Conservation (phyloP, 2,113 vertebrate species). For the Carassius gibelio region DNA sequence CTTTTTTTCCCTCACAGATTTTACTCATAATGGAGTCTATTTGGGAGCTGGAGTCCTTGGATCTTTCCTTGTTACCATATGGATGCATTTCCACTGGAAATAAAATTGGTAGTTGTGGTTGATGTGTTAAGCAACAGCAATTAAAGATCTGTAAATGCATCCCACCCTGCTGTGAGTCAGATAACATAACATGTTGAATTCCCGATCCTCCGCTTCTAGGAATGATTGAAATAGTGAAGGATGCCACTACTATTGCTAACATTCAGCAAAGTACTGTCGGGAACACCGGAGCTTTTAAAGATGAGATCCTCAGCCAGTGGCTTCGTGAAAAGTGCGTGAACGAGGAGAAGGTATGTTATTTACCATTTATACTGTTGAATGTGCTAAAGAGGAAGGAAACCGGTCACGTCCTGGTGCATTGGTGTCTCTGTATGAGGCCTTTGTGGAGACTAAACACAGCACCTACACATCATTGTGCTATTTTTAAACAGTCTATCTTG, state of each 20-base stretch:
- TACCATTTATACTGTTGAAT: background rate
- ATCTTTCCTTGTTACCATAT: conserved; percentile 91
- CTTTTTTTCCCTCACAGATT: conserved; percentile 77
- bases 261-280: conserved; percentile 97
- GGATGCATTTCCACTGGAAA: conserved; percentile 98
- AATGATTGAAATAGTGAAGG: conserved; percentile 98
- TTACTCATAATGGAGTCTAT: conserved; percentile 97
- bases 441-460: background rate
- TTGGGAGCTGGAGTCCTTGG: conserved; percentile 95
- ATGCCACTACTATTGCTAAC: conserved; percentile 96
- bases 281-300: conserved; percentile 95
- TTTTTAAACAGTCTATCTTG: background rate
- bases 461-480: conserved; percentile 8
- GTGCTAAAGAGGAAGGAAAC: conserved; percentile 47
- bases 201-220: conserved; percentile 71
- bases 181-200: background rate
- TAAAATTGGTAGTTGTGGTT: conserved; percentile 84
- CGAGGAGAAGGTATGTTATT: conserved; percentile 86
- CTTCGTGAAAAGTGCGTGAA: conserved; percentile 89
- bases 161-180: no score
- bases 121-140: background rate
- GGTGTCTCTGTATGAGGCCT: conserved; percentile 4
- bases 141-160: no score
- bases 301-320: conserved; percentile 94
- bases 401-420: conserved; percentile 45